Evolutionary conservation across 2,113 vertebrate genomes (phyloP), one percentile per base, ranked within the genome.

Genomic region (Rhea pennata): DNA sequence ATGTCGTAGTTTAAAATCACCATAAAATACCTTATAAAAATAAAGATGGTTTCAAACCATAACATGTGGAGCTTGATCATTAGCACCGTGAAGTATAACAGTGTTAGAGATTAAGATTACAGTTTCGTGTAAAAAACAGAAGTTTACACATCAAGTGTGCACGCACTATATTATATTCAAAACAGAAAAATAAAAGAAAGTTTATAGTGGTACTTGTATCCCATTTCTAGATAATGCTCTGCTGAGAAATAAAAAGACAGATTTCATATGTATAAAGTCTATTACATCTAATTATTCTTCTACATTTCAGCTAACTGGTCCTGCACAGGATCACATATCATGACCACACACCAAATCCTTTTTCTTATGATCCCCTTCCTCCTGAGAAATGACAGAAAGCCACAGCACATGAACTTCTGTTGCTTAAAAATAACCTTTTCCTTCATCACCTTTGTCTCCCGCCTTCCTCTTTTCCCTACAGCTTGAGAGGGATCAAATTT

Each of bases 21-120:
- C 9, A 12, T 86, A 90, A 95, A 95, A 88, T 42, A 71, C 3
- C 42, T 65, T 65, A 56, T 87, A 88, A 96, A 96, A 96, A 73
- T 50, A 74, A 87, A 89, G 23, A 73, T 1, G 0, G 58, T 10
- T 12, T 94, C 12, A 81, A 75, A 15, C 12, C 44, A 2, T 71
- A 65, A 65, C 58, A 82, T 56, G 92, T 51, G 84, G 61, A 88
- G 6, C 15, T 20, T 71, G 71, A 87, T 69, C 53, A 93, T 92
- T 81, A 53, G 7, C 7, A 9, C 56, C 84, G 65, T 20, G 7
- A 8, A 59, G 21, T 24, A 3, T 6, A 58, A 73, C 5, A 46
- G 5, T 27, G 33, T 16, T 73, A 72, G 36, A 90, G 58, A 93
- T 21, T 10, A 87, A 48, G 10, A 23, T 75, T 12, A 15, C 4